Percentiles rank a stretch among this genome's conserved stretches.
Evolutionary conservation across 2,797 vertebrate genomes (phyloP).

Genomic region (Aulostomus chinensis): DNA sequence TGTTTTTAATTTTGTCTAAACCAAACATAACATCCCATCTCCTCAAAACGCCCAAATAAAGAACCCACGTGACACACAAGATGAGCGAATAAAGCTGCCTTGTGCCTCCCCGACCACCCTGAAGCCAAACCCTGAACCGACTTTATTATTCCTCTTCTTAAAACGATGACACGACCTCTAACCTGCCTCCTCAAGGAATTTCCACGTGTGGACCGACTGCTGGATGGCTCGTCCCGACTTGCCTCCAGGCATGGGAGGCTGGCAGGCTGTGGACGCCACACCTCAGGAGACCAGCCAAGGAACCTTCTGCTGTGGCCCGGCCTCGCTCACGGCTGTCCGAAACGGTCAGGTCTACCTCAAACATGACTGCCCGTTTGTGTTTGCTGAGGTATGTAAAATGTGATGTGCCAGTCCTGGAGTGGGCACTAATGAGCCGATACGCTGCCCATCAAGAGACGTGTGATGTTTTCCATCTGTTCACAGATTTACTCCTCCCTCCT

Average conservation of each 20-base stretch:
- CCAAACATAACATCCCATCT: too few species aligned
- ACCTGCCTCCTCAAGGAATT: constrained; percentile 82
- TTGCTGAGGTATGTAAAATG: constrained; percentile 83
- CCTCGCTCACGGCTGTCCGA: constrained; percentile 85
- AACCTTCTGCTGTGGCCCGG: constrained; percentile 89
- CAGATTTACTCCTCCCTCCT: background rate
- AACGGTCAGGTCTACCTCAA: constrained; percentile 88
- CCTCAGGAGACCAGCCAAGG: constrained; percentile 94
- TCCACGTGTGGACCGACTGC: constrained; percentile 95
- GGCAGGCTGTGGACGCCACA: constrained; percentile 90
- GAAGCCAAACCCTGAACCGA: too few species aligned
- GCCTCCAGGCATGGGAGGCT: constrained; percentile 85
- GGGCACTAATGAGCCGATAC: constrained; percentile 10
- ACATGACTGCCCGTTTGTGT: constrained; percentile 83
- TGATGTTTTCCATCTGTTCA: constrained; percentile 14
- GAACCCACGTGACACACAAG: too few species aligned
- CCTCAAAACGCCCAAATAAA: too few species aligned
- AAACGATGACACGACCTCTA: background rate
- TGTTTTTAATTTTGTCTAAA: too few species aligned
- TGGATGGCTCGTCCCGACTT: constrained; percentile 93
- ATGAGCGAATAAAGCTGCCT: too few species aligned
- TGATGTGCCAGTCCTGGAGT: too few species aligned
- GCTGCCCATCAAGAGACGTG: background rate
- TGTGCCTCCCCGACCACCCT: too few species aligned
- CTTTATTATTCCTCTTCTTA: too few species aligned